A percentile compares a stretch with the other conserved stretches of the same genome.
Conservation (phyloP, 2,888 invertebrate genomes). For the Eretmocerus hayati region DNA sequence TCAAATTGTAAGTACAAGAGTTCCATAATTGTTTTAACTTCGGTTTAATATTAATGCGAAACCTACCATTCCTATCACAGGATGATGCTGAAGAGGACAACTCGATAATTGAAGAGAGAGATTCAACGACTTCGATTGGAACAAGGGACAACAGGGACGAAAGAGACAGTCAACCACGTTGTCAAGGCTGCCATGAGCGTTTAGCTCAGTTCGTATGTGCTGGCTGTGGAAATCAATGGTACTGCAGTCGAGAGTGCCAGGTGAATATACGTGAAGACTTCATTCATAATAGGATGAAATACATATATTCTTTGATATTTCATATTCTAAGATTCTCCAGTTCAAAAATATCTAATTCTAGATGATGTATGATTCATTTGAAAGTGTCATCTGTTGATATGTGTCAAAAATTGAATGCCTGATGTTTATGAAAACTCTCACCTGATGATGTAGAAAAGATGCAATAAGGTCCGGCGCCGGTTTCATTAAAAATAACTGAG, state of each 20-base stretch:
- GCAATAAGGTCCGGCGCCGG: too few species aligned
- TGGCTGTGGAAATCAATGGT: slow-evolving; percentile 89
- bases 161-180: slow-evolving; percentile 59
- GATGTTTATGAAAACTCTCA: too few species aligned
- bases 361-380: too few species aligned
- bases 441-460: too few species aligned
- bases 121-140: slow-evolving; percentile 39
- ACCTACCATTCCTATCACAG: slow-evolving; percentile 24
- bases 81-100: slow-evolving; percentile 53
- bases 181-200: slow-evolving; percentile 77
- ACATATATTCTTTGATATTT: too few species aligned
- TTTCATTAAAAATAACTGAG: too few species aligned
- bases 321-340: too few species aligned
- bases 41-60: background rate
- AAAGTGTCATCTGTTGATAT: too few species aligned
- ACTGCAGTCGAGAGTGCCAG: slow-evolving; percentile 90
- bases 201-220: slow-evolving; percentile 84
- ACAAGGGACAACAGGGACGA: slow-evolving; percentile 39
- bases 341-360: too few species aligned
- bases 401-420: too few species aligned
- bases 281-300: too few species aligned
- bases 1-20: slow-evolving; percentile 36
- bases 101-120: slow-evolving; percentile 48
- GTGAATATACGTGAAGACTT: slow-evolving; percentile 51
- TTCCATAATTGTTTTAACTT: background rate